Evolutionary conservation across 2,797 vertebrate species (phyloP).

Genomic region (Brachyalestes nurse): DNA sequence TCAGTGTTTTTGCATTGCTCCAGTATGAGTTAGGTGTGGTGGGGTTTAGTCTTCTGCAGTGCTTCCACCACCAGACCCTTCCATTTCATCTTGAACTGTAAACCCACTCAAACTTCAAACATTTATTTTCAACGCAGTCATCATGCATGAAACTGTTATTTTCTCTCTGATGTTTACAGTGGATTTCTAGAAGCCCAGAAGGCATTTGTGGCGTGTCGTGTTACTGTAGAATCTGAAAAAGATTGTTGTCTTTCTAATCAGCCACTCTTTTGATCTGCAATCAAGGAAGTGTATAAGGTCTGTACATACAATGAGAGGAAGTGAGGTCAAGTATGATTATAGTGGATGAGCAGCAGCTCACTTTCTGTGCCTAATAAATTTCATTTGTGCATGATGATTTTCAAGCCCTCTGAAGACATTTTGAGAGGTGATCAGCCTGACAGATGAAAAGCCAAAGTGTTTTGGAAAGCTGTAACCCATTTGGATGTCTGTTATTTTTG

Average conservation of each 20-base stretch:
- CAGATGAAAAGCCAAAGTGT: not conserved
- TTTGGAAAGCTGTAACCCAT: not conserved
- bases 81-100: not conserved
- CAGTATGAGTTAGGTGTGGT: not conserved
- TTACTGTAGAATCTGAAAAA: slow-evolving; percentile 20
- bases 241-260: slow-evolving; percentile 41
- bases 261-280: slow-evolving; percentile 29
- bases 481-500: slow-evolving; percentile 2
- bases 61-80: not conserved
- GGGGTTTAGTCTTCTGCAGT: not conserved
- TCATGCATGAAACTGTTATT: not conserved
- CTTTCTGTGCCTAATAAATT: slow-evolving; percentile 2
- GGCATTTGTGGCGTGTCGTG: not conserved
- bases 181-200: slow-evolving; percentile 6
- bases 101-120: not conserved
- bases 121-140: not conserved
- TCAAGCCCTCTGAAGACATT: not conserved
- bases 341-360: slow-evolving; percentile 1
- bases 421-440: not conserved
- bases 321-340: slow-evolving; percentile 17
- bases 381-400: not conserved
- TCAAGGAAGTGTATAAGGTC: slow-evolving; percentile 26
- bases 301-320: slow-evolving; percentile 2
- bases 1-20: not conserved
- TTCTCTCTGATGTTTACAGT: slow-evolving; percentile 5